phyloP scores from a whole-genome alignment of 2,888 invertebrate genomes.

The Anaspis maculata region DNA sequence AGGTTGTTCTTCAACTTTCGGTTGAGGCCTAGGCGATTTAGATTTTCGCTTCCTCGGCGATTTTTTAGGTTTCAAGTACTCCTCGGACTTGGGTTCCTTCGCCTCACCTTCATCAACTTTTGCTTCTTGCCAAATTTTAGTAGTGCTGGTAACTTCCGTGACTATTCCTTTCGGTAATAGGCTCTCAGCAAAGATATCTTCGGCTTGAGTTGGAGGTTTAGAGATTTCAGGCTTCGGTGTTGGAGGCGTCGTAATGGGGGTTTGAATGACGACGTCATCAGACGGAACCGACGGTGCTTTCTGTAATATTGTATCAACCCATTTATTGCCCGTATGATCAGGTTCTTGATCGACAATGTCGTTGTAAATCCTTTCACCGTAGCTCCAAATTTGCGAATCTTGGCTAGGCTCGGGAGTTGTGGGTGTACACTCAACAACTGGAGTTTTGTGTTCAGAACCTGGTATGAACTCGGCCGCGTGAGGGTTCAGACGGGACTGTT shows the following conservation, averaged over 20 bases:
- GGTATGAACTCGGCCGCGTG: conserved; percentile 40
- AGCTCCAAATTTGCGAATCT: conserved; percentile 20
- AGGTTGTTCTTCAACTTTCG: conserved; percentile 6
- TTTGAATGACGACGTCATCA: not conserved
- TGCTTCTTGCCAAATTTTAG: not conserved
- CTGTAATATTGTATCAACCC: conserved; percentile 31
- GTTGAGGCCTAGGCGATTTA: conserved; percentile 18
- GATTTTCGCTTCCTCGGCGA: conserved; percentile 18
- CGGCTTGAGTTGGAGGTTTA: conserved; percentile 13
- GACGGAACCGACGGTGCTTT: conserved; percentile 6
- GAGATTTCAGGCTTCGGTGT: too few relatives aligned
- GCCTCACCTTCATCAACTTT: not conserved
- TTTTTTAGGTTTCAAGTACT: conserved; percentile 14
- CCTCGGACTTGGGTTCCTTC: conserved; percentile 10
- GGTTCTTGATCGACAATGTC: conserved; percentile 29
- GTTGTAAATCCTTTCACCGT: conserved; percentile 22
- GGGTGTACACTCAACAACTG: conserved; percentile 2
- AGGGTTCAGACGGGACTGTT: conserved; percentile 35
- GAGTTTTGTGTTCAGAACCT: conserved; percentile 18
- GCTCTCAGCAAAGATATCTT: conserved; percentile 21
- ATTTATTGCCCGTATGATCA: conserved; percentile 30
- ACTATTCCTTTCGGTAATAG: conserved; percentile 26
- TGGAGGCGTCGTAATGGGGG: too few relatives aligned
- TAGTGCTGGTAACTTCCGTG: conserved; percentile 7
- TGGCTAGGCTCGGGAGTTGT: conserved; percentile 6